A percentile compares a stretch with the other conserved stretches of the same genome.
Conservation (phyloP, 2,888 invertebrate genomes). For the Choreutis nemorana region DNA sequence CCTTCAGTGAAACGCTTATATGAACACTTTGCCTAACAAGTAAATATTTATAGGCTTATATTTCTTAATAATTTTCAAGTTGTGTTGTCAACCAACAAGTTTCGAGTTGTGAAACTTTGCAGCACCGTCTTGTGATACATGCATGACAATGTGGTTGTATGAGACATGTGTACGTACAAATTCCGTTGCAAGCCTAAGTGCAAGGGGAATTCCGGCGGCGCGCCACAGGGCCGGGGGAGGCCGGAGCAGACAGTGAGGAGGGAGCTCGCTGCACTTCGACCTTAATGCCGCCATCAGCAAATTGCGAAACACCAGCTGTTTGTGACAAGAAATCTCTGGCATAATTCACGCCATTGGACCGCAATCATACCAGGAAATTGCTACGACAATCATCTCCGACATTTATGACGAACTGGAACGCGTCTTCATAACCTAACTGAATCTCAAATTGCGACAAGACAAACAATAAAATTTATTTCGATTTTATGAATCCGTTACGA, state of each 20-base stretch:
- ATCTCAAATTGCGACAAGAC: too few species aligned
- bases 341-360: conserved; percentile 46
- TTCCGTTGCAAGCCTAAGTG: conserved; percentile 35
- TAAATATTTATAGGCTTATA: too few species aligned
- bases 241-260: conserved; percentile 19
- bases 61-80: too few species aligned
- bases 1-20: too few species aligned
- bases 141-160: too few species aligned
- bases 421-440: too few species aligned
- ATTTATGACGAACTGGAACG: conserved; percentile 14
- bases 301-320: conserved; percentile 59
- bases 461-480: too few species aligned
- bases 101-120: too few species aligned
- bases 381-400: conserved; percentile 31
- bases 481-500: too few species aligned
- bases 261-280: conserved; percentile 51
- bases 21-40: too few species aligned
- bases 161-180: conserved; percentile 20
- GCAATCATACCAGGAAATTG: conserved; percentile 35
- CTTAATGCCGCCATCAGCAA: conserved; percentile 62
- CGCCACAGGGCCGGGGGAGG: conserved; percentile 34
- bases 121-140: too few species aligned
- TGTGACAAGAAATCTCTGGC: conserved; percentile 53
- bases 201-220: conserved; percentile 54
- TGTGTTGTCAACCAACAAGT: too few species aligned